These are phyloP conservation scores for Drosophila siamana DNA, from an alignment of 2,888 invertebrate genomes.

Conservation along the genomic window DNA sequence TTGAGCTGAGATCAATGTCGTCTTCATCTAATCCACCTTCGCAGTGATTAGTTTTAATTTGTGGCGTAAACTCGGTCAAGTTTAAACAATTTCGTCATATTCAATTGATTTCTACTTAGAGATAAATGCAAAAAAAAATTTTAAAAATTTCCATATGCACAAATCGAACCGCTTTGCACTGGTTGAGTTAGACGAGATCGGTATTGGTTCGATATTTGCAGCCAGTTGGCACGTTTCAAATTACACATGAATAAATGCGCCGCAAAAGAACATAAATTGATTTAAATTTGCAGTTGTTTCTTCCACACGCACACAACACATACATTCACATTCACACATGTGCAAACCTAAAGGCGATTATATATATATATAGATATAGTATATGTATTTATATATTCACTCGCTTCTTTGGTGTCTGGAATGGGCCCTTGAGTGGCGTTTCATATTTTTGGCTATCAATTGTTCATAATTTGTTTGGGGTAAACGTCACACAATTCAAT, in stretches of 20 bases:
- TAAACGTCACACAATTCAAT: slow-evolving; percentile 62
- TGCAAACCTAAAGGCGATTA: neutral
- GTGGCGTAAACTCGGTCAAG: slow-evolving; percentile 62
- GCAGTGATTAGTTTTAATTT: slow-evolving; percentile 18
- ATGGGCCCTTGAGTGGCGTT: slow-evolving; percentile 39
- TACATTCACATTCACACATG: neutral
- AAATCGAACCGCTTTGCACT: slow-evolving; percentile 54
- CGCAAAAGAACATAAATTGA: slow-evolving; percentile 71
- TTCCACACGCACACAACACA: neutral
- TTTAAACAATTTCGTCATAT: slow-evolving; percentile 44
- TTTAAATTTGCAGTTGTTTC: slow-evolving; percentile 64
- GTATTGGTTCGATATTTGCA: slow-evolving; percentile 47
- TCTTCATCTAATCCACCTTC: slow-evolving; percentile 55
- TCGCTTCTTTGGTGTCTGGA: slow-evolving; percentile 22
- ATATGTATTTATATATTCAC: slow-evolving; percentile 12
- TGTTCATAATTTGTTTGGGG: slow-evolving; percentile 41
- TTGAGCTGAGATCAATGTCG: slow-evolving; percentile 51
- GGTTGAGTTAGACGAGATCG: slow-evolving; percentile 51
- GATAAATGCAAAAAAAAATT: slow-evolving; percentile 26
- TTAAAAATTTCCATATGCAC: slow-evolving; percentile 40
- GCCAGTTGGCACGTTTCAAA: slow-evolving; percentile 66
- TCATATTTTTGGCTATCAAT: slow-evolving; percentile 74
- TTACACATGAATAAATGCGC: slow-evolving; percentile 67
- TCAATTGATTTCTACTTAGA: slow-evolving; percentile 43
- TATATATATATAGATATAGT: slow-evolving; percentile 5